Conservation (phyloP, 2,888 invertebrate species). For the Dolichopus griseipennis region DNA sequence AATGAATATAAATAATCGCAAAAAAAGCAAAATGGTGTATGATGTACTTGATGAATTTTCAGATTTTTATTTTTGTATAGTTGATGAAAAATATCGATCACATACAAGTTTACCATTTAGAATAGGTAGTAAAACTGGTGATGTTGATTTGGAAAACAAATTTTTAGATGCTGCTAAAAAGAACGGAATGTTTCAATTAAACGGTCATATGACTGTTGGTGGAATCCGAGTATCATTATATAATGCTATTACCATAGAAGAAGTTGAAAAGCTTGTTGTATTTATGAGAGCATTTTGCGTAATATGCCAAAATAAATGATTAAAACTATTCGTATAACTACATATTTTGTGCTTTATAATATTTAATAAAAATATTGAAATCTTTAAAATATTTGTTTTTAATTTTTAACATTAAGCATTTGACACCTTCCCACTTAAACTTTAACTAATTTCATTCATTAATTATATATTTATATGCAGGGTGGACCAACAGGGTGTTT, state of each 20-base stretch:
- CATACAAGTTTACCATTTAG: slow-evolving; percentile 90
- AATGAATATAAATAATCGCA: slow-evolving; percentile 61
- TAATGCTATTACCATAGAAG: slow-evolving; percentile 81
- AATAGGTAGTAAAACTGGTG: slow-evolving; percentile 58
- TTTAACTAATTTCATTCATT: too few species aligned
- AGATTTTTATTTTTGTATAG: slow-evolving; percentile 75
- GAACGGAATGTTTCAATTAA: slow-evolving; percentile 72
- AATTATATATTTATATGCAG: too few species aligned
- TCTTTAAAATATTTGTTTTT: too few species aligned
- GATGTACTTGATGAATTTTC: slow-evolving; percentile 70
- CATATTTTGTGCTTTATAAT: too few species aligned
- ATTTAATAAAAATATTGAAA: too few species aligned
- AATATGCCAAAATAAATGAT: slow-evolving; percentile 26
- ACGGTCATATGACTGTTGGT: slow-evolving; percentile 93
- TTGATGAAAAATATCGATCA: slow-evolving; percentile 64
- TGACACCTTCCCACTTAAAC: too few species aligned
- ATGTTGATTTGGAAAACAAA: slow-evolving; percentile 73
- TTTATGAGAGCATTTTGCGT: slow-evolving; percentile 77
- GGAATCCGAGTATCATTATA: slow-evolving; percentile 93
- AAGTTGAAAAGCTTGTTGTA: slow-evolving; percentile 62
- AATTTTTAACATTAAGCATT: too few species aligned
- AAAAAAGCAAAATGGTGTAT: slow-evolving; percentile 73
- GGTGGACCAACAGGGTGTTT: too few species aligned
- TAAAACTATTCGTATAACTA: too few species aligned
- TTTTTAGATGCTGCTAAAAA: slow-evolving; percentile 77